A percentile compares a stretch with the other conserved stretches of the same genome.
These are phyloP conservation scores for Botrylloides violaceus DNA, from an alignment of 23 tunicate species.

Conservation along the genomic window DNA sequence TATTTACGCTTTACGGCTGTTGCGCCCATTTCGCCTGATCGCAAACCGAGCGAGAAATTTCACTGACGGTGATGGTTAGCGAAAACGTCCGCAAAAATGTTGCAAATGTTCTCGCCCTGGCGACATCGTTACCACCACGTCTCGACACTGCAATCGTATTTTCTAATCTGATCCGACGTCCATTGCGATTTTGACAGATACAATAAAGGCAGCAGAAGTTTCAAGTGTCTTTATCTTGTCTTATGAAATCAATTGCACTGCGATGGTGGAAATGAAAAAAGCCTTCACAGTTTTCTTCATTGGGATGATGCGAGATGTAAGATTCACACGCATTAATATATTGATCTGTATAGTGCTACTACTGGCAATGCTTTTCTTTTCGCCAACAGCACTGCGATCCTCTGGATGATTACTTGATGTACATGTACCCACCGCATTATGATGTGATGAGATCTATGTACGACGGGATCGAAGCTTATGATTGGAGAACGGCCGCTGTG, in stretches of 20 bases:
- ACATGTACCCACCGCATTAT: slow-evolving; percentile 55
- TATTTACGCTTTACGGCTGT: too few species aligned
- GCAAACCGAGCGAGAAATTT: too few species aligned
- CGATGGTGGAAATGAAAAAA: slow-evolving; percentile 52
- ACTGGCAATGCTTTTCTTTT: neutral
- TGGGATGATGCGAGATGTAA: slow-evolving; percentile 47
- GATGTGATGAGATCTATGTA: slow-evolving; percentile 61
- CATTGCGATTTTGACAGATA: neutral
- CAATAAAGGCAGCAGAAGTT: slow-evolving; percentile 36
- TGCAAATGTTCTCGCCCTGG: too few species aligned
- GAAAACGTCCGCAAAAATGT: too few species aligned
- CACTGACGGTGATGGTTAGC: too few species aligned
- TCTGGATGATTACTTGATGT: slow-evolving; percentile 40
- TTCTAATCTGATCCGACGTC: too few species aligned
- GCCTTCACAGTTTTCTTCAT: slow-evolving; percentile 54
- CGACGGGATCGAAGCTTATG: slow-evolving; percentile 37
- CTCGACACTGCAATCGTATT: too few species aligned
- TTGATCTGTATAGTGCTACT: too few species aligned
- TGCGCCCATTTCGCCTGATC: too few species aligned
- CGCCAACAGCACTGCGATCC: slow-evolving; percentile 52
- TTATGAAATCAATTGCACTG: slow-evolving; percentile 35
- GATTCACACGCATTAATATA: neutral
- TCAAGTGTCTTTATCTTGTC: slow-evolving; percentile 48
- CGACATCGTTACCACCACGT: too few species aligned
- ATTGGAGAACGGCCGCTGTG: slow-evolving; percentile 66